Evolutionary conservation across 2,113 vertebrate genomes (phyloP), one percentile per base, ranked within the genome.

Genomic region (Melierax canorus): DNA sequence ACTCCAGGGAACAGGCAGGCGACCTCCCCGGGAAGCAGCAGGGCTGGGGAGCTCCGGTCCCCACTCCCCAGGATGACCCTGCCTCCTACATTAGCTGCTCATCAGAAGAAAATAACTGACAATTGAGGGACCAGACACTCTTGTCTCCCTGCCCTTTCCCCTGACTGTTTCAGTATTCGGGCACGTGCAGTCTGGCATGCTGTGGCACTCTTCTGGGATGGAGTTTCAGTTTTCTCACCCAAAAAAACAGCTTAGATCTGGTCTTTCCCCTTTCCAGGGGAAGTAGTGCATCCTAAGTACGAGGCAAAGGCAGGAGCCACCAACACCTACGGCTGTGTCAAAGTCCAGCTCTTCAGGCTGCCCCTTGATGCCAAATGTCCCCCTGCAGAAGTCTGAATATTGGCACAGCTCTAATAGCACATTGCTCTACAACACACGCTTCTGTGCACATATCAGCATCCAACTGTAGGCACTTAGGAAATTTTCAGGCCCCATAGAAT

Each of bases 401-500:
- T 1, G 2, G 43, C 56, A 77, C 11, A 96, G 46, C 14, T 66
- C 51, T 67, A 90, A 39, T 2, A 66, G 27, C 30, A 59, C 22
- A 29, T 58, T 1, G 0, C 19, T 58, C 51, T 38, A 8, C 50
- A 62, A 23, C 27, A 27, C 0, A 0, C 10, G 3, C 32, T 71
- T 62, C 60, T 55, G 8, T 63, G 58, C 32, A 22, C 0, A 0
- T 21, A 50, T 17, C 43, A 56, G 29, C 45, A 64, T 39, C 67
- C 45, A 43, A 0, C 11, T 53, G 22, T 8, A 60, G 39, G 22
- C 23, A 69, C 15, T 51, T 16, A 4, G 6, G 36, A 80, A 89
- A 72, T 53, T 22, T 75, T 92, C 58, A 80, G 24, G 21, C 15
- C 34, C 26, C 12, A 10, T 1, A n/a, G 17, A 87, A 50, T 71